These are phyloP conservation scores for Clarias batrachus DNA, from an alignment of 2,113 vertebrate species.

Conservation along the genomic window DNA sequence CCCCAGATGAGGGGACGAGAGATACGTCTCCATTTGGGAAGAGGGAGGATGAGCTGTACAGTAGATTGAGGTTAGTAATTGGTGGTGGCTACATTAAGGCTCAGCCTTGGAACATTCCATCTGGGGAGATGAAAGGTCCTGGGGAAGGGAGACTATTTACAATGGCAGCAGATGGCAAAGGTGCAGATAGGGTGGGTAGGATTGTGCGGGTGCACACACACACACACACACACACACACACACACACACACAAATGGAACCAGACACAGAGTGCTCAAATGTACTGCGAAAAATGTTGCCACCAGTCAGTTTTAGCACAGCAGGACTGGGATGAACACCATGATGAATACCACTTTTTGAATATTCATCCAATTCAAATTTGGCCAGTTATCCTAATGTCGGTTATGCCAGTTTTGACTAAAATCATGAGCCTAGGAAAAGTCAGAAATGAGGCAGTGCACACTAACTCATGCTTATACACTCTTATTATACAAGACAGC, in stretches of 20 bases:
- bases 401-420: slow-evolving; percentile 58
- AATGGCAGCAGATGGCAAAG: slow-evolving; percentile 91
- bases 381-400: slow-evolving; percentile 59
- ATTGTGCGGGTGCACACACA: slow-evolving; percentile 49
- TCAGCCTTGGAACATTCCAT: slow-evolving; percentile 91
- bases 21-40: slow-evolving; percentile 45
- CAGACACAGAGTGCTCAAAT: slow-evolving; percentile 70
- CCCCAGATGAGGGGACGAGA: slow-evolving; percentile 62
- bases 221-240: slow-evolving; percentile 49
- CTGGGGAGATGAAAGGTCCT: slow-evolving; percentile 76
- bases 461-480: background rate
- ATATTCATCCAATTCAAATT: slow-evolving; percentile 63
- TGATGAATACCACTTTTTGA: slow-evolving; percentile 61
- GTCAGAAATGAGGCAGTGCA: background rate
- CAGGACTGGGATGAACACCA: slow-evolving; percentile 41
- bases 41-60: slow-evolving; percentile 59
- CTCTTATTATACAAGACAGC: background rate
- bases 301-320: slow-evolving; percentile 53
- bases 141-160: slow-evolving; percentile 83
- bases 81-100: slow-evolving; percentile 73
- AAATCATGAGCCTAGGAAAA: slow-evolving; percentile 49
- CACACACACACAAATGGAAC: slow-evolving; percentile 62
- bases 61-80: slow-evolving; percentile 69
- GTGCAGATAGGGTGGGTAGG: slow-evolving; percentile 41
- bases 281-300: slow-evolving; percentile 74